Evolutionary conservation across 2,113 vertebrate genomes (phyloP).

Genomic region (Anarrhichthys ocellatus): DNA sequence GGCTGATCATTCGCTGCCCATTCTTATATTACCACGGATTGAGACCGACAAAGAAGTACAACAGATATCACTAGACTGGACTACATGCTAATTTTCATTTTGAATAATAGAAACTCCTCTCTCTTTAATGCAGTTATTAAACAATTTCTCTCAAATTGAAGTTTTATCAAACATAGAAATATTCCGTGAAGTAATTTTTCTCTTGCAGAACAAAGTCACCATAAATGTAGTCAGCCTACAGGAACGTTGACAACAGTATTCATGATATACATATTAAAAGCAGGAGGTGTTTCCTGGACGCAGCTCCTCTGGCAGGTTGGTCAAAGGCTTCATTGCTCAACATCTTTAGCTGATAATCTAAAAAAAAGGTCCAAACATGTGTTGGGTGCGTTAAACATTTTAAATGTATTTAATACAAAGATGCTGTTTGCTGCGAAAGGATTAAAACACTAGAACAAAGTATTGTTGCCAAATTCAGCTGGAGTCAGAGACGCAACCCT

Average conservation of each 20-base stretch:
- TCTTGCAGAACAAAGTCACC: neutral
- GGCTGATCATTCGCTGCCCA: constrained; percentile 11
- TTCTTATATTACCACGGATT: neutral
- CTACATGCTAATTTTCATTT: neutral
- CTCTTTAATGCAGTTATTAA: neutral
- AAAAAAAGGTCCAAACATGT: no score
- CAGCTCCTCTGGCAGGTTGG: no score
- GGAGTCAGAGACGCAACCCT: neutral
- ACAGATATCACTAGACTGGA: neutral
- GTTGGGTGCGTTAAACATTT: no score
- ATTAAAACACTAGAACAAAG: neutral
- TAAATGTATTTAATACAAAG: neutral
- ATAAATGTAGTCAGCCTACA: neutral
- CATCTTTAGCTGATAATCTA: constrained; percentile 4
- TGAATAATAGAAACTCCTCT: neutral
- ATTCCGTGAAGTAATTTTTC: neutral
- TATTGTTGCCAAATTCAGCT: neutral
- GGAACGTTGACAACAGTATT: neutral
- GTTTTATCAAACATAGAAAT: neutral
- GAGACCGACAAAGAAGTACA: neutral
- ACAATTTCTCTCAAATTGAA: neutral
- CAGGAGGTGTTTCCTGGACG: neutral
- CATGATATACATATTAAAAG: neutral
- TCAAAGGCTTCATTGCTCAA: constrained; percentile 10
- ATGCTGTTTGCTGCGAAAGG: neutral